Evolutionary conservation across 2,113 vertebrate genomes (phyloP).

Genomic region (Saguinus imperator): DNA sequence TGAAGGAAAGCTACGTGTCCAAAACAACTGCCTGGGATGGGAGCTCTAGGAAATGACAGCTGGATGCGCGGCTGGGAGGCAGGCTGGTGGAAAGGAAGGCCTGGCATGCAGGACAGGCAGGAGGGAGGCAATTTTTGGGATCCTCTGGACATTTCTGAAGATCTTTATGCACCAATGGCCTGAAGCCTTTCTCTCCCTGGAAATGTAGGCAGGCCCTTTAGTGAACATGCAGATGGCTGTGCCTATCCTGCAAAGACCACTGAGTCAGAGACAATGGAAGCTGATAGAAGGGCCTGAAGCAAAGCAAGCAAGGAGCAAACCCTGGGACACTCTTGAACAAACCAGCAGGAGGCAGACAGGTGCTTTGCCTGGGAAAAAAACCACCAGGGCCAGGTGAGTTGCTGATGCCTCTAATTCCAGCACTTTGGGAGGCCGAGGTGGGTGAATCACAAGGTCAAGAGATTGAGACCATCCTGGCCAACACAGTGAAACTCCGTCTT

Average conservation of each 20-base stretch:
- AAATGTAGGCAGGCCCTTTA: background rate
- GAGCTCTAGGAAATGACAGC: slow-evolving; percentile 37
- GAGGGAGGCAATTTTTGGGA: background rate
- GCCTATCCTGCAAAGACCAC: background rate
- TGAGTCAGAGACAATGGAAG: background rate
- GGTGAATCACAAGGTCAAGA: no score
- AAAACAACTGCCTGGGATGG: slow-evolving; percentile 16
- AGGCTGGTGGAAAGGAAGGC: background rate
- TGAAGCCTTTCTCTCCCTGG: background rate
- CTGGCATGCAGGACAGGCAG: background rate
- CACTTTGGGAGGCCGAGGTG: no score
- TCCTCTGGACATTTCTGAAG: background rate
- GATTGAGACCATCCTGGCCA: no score
- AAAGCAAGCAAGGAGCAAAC: background rate
- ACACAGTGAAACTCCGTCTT: no score
- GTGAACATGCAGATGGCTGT: background rate
- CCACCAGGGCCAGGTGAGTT: no score
- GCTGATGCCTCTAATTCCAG: no score
- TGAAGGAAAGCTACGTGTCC: background rate
- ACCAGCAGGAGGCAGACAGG: background rate
- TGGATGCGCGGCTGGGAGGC: background rate
- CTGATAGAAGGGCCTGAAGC: background rate
- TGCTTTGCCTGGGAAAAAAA: background rate
- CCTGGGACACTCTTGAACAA: background rate
- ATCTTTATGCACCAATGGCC: background rate